Evolutionary conservation across 2,113 vertebrate genomes (phyloP).

Genomic region (Sphyrna mokarran): DNA sequence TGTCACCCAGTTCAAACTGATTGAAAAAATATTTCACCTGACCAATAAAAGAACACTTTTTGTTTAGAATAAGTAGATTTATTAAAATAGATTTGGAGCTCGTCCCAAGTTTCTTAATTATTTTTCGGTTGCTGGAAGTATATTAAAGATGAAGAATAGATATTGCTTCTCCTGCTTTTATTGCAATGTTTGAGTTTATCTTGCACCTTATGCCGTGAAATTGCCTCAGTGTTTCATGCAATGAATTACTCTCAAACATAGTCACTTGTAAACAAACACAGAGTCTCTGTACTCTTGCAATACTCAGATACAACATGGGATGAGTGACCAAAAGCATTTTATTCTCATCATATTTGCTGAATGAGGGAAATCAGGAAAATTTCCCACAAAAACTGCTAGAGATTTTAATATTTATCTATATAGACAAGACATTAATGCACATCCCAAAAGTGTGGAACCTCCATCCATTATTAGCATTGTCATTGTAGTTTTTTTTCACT

Average conservation of each 20-base stretch:
- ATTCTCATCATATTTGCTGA: background rate
- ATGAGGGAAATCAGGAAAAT: background rate
- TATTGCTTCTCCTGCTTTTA: background rate
- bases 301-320: background rate
- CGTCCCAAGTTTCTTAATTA: background rate
- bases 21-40: background rate
- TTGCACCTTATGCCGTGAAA: background rate
- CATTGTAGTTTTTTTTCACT: background rate
- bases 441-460: background rate
- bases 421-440: background rate
- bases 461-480: background rate
- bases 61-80: background rate
- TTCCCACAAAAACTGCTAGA: background rate
- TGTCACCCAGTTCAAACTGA: background rate
- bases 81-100: background rate
- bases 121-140: background rate
- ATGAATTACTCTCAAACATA: background rate
- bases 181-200: background rate
- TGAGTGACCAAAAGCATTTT: background rate
- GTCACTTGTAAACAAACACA: background rate
- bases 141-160: background rate
- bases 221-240: background rate
- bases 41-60: background rate
- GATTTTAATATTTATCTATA: background rate
- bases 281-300: background rate